Percentiles rank a stretch among this genome's conserved stretches.
phyloP scores from a whole-genome alignment of 2,888 invertebrate species.

The Andricus quercusramuli region DNA sequence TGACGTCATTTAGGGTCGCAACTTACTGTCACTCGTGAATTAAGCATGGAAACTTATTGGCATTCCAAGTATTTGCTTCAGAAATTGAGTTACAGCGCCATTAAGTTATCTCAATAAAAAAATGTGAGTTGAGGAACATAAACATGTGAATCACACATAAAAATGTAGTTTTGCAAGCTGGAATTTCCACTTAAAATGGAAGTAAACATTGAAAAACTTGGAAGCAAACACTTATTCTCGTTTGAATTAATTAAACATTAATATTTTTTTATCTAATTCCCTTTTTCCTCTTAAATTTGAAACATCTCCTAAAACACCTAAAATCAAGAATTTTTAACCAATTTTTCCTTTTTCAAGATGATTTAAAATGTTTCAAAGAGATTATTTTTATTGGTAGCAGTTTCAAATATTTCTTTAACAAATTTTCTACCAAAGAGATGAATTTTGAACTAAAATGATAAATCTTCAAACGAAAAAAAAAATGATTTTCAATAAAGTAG shows the following conservation, averaged over 20 bases:
- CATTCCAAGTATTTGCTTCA: not conserved
- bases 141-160: not conserved
- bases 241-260: not conserved
- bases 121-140: not conserved
- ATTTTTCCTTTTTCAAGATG: too few relatives aligned
- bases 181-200: not conserved
- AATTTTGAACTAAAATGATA: too few relatives aligned
- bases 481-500: too few relatives aligned
- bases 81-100: not conserved
- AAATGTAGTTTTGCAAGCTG: not conserved
- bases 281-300: too few relatives aligned
- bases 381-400: too few relatives aligned
- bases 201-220: not conserved
- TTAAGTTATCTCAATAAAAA: not conserved
- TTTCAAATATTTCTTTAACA: too few relatives aligned
- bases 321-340: too few relatives aligned
- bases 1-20: conserved; percentile 2
- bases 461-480: too few relatives aligned
- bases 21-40: not conserved
- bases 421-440: too few relatives aligned
- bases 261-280: not conserved
- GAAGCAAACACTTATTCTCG: not conserved
- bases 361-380: too few relatives aligned
- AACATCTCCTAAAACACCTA: too few relatives aligned
- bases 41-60: not conserved